phyloP scores from a whole-genome alignment of 23 tunicate species.

The Phallusia fumigata region DNA sequence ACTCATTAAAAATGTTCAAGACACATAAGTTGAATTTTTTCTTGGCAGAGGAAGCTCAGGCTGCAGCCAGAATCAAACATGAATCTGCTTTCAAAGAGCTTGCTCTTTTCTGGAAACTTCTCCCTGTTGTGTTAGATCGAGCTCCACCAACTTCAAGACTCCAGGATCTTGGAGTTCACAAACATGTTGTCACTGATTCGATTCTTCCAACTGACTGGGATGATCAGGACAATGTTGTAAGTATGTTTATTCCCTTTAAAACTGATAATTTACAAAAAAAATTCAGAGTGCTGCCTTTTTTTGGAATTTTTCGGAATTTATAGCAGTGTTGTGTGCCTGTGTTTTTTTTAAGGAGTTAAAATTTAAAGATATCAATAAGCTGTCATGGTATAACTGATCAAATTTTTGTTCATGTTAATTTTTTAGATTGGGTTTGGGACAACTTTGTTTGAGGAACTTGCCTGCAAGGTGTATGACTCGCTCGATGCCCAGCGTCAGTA shows the following conservation, averaged over 20 bases:
- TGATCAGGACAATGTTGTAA: slow-evolving; percentile 64
- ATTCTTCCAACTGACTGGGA: slow-evolving; percentile 76
- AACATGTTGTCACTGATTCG: slow-evolving; percentile 39
- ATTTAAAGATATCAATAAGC: neutral
- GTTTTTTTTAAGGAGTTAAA: neutral
- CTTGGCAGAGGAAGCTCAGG: slow-evolving; percentile 60
- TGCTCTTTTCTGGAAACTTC: slow-evolving; percentile 82
- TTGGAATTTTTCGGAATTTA: too few species aligned
- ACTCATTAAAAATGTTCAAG: too few species aligned
- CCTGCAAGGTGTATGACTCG: slow-evolving; percentile 74
- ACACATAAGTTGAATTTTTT: neutral
- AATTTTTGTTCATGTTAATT: neutral
- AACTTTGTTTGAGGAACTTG: slow-evolving; percentile 67
- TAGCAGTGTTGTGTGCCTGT: too few species aligned
- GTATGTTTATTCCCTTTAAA: neutral
- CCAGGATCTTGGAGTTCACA: slow-evolving; percentile 61
- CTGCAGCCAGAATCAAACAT: slow-evolving; percentile 24
- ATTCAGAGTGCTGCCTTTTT: too few species aligned
- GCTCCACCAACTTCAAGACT: slow-evolving; percentile 47
- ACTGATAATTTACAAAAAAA: slow-evolving; percentile 59
- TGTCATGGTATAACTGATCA: neutral
- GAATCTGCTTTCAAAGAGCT: slow-evolving; percentile 51
- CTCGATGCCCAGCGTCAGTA: slow-evolving; percentile 80
- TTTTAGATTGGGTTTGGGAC: slow-evolving; percentile 72
- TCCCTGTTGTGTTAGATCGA: slow-evolving; percentile 64